A percentile compares a stretch with the other conserved stretches of the same genome.
Conservation (phyloP, 2,113 vertebrate genomes). For the Aramus guarauna region DNA sequence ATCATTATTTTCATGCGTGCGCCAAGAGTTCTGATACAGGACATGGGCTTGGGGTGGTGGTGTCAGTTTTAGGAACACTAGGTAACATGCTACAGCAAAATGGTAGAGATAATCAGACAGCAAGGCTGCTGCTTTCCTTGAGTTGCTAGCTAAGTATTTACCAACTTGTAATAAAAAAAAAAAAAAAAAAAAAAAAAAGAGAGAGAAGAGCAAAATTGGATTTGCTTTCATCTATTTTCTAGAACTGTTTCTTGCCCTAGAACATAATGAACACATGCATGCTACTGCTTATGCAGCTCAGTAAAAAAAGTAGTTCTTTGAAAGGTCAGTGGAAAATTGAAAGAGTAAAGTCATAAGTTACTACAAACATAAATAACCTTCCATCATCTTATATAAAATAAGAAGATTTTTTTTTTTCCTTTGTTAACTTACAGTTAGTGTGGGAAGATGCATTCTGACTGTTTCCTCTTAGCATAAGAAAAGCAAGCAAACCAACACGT, state of each 20-base stretch:
- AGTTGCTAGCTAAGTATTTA: background rate
- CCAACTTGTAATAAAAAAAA: background rate
- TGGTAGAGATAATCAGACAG: background rate
- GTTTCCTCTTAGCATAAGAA: background rate
- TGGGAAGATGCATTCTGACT: background rate
- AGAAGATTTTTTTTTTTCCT: background rate
- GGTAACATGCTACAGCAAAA: background rate
- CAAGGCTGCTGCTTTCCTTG: background rate
- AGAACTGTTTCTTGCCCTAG: background rate
- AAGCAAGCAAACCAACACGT: background rate
- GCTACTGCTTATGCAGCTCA: background rate
- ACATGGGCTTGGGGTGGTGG: background rate
- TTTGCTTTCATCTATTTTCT: background rate
- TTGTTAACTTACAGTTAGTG: background rate
- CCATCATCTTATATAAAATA: background rate
- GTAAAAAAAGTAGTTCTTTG: background rate
- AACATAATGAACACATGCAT: background rate
- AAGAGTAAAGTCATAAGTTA: background rate
- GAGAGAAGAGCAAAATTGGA: background rate
- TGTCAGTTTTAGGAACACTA: background rate
- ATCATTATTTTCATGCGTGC: background rate
- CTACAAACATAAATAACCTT: background rate
- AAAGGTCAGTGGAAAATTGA: conserved; percentile 11
- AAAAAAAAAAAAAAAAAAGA: too few relatives aligned
- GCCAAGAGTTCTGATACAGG: background rate